Base-by-base conservation (phyloP, 1,140 invertebrate species). In the Pogonomyrmex californicus region DNA sequence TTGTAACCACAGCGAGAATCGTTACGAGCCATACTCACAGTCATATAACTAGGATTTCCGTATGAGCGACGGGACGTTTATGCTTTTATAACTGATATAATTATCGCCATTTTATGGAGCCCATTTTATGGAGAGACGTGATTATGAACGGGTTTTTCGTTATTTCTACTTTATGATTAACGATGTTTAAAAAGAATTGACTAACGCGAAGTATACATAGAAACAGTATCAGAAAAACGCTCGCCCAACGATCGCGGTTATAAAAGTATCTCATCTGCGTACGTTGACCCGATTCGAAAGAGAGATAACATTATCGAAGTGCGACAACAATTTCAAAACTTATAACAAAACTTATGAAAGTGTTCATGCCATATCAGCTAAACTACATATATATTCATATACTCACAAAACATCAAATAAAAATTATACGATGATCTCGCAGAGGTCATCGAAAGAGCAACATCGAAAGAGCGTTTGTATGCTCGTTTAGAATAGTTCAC, bases 291-390 rank as follows among this genome's bases (percentile, higher is more conserved):
- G 79, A 83, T 83, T 30, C 73, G 51, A 33, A 41, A 66, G 44
- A 87, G 71, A 89, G 88, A 90, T 90, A 90, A 54, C 49, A 47
- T 77, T 90, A 90, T 90, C 88, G 47, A 73, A 30, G 58, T 5
- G 44, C 54, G 88, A 87, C 60, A 60, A 3, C 58, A 77, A 83
- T 90, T 90, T 87, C 77, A 76, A 90, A 87, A 89, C 63, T 77
- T 58, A 30, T 70, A 51, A 33, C 51, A 58, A 51, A 47, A 56
- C 58, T 79, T 49, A 51, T 47, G 49, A 23, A 23, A 14, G 17
- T 54, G 17, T 23, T 23, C 23, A 23, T 23, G 33, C 41, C 17
- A 60, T 62, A 77, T 77, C 56, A 77, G 41, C 1, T 44, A 7
- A 60, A 9, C 30, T 47, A 12, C 47, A 23, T 44, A 36, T 3